Evolutionary conservation across 2,797 vertebrate species (phyloP), one percentile per base, ranked within the genome.

Genomic region (Spondyliosoma cantharus): DNA sequence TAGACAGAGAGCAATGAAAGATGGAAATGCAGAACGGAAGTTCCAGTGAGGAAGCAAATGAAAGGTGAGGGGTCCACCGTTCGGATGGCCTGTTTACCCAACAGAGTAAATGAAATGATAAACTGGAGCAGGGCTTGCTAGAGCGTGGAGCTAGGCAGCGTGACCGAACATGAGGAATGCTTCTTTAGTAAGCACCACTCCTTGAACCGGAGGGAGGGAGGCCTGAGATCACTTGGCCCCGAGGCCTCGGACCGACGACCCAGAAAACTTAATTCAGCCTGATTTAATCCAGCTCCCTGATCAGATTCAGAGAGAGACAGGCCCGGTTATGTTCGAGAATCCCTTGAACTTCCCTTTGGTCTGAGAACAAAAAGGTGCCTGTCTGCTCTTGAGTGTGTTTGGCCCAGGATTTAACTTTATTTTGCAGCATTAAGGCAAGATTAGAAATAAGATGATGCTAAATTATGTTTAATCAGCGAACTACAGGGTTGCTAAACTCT

Each of bases 101-200:
- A 93, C 88, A 88, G 77, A 92, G 78, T 81, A 84, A 91, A 89
- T 89, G 81, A 93, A 90, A 91, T 87, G 83, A 89, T 83, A 89
- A 83, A 90, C 81, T 54, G 12, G 60, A 88, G 86, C 29, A 24
- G 17, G 71, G 86, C 65, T 74, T 87, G 87, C 80, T 80, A 77
- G 76, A 91, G 83, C 84, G 24, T 82, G 77, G 87, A 12, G 16
- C 78, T 59, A 77, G 62, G 81, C 78, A 84, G 78, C 83, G 58
- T 93, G 91, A 92, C 78, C 67, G 81, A 92, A 91, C 91, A 90
- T 71, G 76, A 93, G 91, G 91, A 93, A 92, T 93, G 87, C 89
- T 82, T 84, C 82, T 85, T 85, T 60, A 76, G 71, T 60, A 54
- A 86, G 82, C 63, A 64, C 79, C 83, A 78, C 87, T 89, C 86